These are phyloP conservation scores for Zonitis immaculata DNA, from an alignment of 2,888 invertebrate genomes.

Conservation along the genomic window DNA sequence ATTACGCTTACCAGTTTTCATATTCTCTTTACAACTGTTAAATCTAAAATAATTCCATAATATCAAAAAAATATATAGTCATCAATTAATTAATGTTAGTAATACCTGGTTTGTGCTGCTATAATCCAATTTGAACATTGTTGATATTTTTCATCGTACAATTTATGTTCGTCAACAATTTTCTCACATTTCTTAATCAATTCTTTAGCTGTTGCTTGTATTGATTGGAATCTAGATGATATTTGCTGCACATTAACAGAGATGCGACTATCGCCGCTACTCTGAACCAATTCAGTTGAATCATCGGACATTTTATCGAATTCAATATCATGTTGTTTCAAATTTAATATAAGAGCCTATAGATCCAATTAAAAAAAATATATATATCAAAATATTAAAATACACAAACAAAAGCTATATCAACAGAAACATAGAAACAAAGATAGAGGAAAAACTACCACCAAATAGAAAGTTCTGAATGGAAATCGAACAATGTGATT, in stretches of 20 bases:
- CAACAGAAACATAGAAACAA: constrained; percentile 14
- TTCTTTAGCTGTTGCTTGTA: constrained; percentile 84
- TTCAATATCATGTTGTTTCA: constrained; percentile 80
- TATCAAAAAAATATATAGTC: too few species aligned
- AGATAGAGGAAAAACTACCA: constrained; percentile 21
- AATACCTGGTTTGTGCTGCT: constrained; percentile 62
- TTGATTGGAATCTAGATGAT: constrained; percentile 82
- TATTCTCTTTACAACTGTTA: constrained; percentile 60
- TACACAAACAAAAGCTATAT: constrained; percentile 22
- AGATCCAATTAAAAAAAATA: constrained; percentile 37
- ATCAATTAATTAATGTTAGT: too few species aligned
- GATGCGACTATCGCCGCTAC: constrained; percentile 79
- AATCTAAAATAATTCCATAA: constrained; percentile 50
- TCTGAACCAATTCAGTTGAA: constrained; percentile 78
- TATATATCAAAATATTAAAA: background rate
- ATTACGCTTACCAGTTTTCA: constrained; percentile 61
- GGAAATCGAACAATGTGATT: background rate
- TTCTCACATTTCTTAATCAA: constrained; percentile 89
- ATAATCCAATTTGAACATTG: constrained; percentile 79
- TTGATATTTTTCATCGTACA: constrained; percentile 77
- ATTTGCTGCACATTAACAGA: constrained; percentile 87
- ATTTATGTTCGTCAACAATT: constrained; percentile 74
- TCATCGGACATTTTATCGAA: constrained; percentile 83
- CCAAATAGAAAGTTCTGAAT: constrained; percentile 11
- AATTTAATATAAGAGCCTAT: constrained; percentile 68